Evolutionary conservation across 1,140 invertebrate species (phyloP).

Genomic region (Penaeus chinensis): DNA sequence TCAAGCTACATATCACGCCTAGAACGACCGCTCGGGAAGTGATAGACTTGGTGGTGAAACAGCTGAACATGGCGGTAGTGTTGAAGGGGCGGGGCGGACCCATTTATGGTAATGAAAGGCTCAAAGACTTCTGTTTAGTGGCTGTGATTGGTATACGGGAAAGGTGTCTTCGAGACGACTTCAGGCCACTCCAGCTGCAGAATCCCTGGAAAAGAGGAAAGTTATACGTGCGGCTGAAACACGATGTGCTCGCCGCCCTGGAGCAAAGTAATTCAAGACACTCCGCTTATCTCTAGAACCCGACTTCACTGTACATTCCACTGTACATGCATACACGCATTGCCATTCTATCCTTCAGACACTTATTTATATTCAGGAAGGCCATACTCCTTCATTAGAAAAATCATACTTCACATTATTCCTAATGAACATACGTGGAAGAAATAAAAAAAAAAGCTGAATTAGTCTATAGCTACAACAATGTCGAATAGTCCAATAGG

Average conservation of each 20-base stretch:
- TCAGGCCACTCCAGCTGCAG: slow-evolving; percentile 89
- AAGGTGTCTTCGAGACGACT: slow-evolving; percentile 91
- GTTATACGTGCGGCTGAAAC: slow-evolving; percentile 89
- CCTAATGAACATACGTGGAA: slow-evolving; percentile 16
- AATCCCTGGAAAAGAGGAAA: slow-evolving; percentile 95
- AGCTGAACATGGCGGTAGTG: slow-evolving; percentile 91
- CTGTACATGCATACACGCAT: slow-evolving; percentile 35
- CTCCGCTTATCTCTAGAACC: slow-evolving; percentile 47
- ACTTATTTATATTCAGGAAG: slow-evolving; percentile 41
- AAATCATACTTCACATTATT: slow-evolving; percentile 28
- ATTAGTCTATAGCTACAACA: slow-evolving; percentile 32
- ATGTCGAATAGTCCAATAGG: slow-evolving; percentile 32
- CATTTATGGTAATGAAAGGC: slow-evolving; percentile 77
- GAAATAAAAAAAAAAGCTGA: neutral
- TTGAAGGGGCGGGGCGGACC: slow-evolving; percentile 87
- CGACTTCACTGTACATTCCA: slow-evolving; percentile 56
- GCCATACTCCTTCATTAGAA: slow-evolving; percentile 18
- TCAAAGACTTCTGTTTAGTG: slow-evolving; percentile 89
- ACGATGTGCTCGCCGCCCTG: slow-evolving; percentile 86
- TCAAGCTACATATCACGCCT: slow-evolving; percentile 91
- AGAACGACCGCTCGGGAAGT: slow-evolving; percentile 92
- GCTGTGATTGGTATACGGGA: slow-evolving; percentile 93
- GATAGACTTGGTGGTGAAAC: slow-evolving; percentile 92
- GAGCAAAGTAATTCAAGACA: slow-evolving; percentile 76
- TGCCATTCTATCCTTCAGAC: slow-evolving; percentile 47